These are phyloP conservation scores for Polypedilum vanderplanki DNA, from an alignment of 1,140 invertebrate species.

Conservation along the genomic window DNA sequence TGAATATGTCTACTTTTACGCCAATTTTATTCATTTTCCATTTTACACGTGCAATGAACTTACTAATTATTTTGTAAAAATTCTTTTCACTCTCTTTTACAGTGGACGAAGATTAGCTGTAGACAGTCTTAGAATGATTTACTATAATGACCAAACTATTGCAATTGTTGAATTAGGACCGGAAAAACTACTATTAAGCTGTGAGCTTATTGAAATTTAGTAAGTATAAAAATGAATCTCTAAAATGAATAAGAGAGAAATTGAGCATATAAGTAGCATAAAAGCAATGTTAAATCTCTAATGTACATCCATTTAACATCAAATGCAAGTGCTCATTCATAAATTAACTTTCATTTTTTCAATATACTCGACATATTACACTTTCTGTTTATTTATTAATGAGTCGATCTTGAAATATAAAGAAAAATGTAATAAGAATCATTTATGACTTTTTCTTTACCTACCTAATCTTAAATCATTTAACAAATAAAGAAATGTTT, in stretches of 20 bases:
- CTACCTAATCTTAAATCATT: no score
- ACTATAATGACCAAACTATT: conserved; percentile 70
- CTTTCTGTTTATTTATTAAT: not conserved
- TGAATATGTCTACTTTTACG: not conserved
- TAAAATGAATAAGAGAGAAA: no score
- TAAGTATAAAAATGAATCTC: conserved; percentile 48
- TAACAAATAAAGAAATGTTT: no score
- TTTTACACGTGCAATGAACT: not conserved
- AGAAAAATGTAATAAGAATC: no score
- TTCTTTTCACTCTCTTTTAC: conserved; percentile 39
- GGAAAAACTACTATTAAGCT: conserved; percentile 59
- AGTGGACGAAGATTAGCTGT: conserved; percentile 54
- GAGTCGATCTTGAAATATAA: not conserved
- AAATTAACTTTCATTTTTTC: conserved; percentile 24
- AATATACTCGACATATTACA: not conserved
- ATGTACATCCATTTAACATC: not conserved
- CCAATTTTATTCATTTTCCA: not conserved
- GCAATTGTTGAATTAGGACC: conserved; percentile 66
- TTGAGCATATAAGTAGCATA: no score
- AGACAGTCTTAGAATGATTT: conserved; percentile 61
- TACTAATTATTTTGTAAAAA: not conserved
- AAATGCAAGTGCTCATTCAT: not conserved
- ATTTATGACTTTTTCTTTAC: no score
- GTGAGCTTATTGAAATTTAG: conserved; percentile 78
- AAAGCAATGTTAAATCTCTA: no score